phyloP scores from a whole-genome alignment of 2,113 vertebrate species.

The Trogon surrucura region DNA sequence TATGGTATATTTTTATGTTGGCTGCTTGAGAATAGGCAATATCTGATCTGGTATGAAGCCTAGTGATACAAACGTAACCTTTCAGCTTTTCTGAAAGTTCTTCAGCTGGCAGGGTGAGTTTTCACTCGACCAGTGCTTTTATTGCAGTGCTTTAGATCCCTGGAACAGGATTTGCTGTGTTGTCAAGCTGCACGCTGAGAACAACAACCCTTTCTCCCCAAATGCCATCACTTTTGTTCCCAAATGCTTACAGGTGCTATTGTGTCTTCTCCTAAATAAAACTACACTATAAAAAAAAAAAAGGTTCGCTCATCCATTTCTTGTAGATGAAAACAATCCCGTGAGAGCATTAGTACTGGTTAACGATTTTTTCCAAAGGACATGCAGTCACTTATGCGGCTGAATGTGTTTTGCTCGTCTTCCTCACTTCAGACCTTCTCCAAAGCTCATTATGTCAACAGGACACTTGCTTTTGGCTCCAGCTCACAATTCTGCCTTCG shows the following conservation, averaged over 20 bases:
- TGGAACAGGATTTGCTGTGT: not conserved
- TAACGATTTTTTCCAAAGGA: not conserved
- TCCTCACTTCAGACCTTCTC: slow-evolving; percentile 2
- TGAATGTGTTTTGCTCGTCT: not conserved
- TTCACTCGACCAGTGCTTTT: not conserved
- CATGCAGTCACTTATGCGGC: not conserved
- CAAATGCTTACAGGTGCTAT: not conserved
- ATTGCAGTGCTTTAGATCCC: not conserved
- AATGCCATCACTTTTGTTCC: not conserved
- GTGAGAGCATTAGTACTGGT: not conserved
- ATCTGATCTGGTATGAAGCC: not conserved
- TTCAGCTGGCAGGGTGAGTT: not conserved
- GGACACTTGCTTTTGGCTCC: slow-evolving; percentile 29
- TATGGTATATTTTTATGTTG: not conserved
- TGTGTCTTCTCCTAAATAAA: not conserved
- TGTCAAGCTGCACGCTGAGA: not conserved
- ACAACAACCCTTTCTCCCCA: not conserved
- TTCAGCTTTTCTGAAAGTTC: not conserved
- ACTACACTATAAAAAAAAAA: not conserved
- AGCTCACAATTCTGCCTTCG: not conserved
- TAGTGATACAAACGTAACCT: not conserved
- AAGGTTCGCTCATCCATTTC: not conserved
- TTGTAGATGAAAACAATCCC: not conserved
- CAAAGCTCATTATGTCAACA: not conserved
- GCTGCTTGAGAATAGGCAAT: not conserved